Conservation (phyloP, 2,888 invertebrate genomes). For the Tachina grossa region DNA sequence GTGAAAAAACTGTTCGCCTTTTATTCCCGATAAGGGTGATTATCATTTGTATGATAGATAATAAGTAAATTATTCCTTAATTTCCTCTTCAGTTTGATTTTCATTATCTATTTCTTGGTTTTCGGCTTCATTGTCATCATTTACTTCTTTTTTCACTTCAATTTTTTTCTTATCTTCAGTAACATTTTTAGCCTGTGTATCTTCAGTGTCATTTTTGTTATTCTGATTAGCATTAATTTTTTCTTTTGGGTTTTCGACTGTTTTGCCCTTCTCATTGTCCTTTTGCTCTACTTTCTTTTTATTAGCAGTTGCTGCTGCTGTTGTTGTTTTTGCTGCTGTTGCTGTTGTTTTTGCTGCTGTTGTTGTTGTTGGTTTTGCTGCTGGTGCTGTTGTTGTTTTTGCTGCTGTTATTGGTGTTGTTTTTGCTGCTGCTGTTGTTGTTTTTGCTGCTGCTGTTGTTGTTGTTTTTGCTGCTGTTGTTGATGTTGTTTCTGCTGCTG, state of each 20-base stretch:
- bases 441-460: neutral
- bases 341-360: too few relatives aligned
- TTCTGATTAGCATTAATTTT: neutral
- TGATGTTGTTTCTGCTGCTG: neutral
- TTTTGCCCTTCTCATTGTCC: neutral
- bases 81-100: neutral
- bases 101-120: neutral
- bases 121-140: conserved; percentile 1
- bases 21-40: too few relatives aligned
- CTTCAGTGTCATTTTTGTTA: neutral
- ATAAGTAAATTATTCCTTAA: neutral
- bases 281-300: conserved; percentile 23
- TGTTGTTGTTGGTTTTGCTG: too few relatives aligned
- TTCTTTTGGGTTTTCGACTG: neutral
- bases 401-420: too few relatives aligned
- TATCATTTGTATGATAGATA: neutral
- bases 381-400: too few relatives aligned
- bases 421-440: too few relatives aligned
- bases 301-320: neutral
- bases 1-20: too few relatives aligned
- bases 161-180: neutral
- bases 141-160: neutral
- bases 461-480: neutral
- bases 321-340: too few relatives aligned
- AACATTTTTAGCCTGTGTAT: neutral